Base-by-base conservation (phyloP, 2,888 invertebrate species). In the Melieria crassipennis region DNA sequence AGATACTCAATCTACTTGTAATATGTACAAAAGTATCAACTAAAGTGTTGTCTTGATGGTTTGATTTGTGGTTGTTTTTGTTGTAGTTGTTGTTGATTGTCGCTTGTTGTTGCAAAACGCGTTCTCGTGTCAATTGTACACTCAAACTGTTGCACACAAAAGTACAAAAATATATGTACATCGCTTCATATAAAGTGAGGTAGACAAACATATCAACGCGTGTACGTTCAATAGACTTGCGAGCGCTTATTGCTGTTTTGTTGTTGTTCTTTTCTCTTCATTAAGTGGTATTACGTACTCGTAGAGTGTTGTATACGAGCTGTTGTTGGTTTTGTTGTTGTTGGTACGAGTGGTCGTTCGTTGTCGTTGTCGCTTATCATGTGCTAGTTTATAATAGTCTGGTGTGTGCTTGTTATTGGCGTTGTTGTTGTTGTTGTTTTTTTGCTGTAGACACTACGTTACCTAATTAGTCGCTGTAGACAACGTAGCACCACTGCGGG, bases 391-490 rank as follows among this genome's bases (percentile, higher is more conserved):
- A 80, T 75, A 72, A 83, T 82, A 30, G 79, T 82, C 75, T 79
- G 80, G 82, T 60, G 13, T 67, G 79, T 46, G 65, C 73, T 76
- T 80, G 77, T 81, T 80, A 75, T 77, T 78, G 78, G 42, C 48
- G 56, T 71, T 65, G 50, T 71, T 70, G 58, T 71, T 69, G 42
- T 71, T 65, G 73, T 62, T 72, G 65, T 70, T 81, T 60, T 78
- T 75, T 80, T 78, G 77, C 79, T 83, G 75, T 75, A 74, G 71
- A 72, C 70, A 78, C 80, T 78, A 78, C 77, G 79, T 80, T 82
- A 82, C 83, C 82, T 84, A 82, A 82, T 84, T 83, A 84, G 83
- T 78, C 77, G 73, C 69, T 74, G 75, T 72, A 85, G 83, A 83
- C 85, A 85, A 79, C 73, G 69, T 75, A 83, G 81, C 85, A 85